Conservation (phyloP, 2,888 invertebrate species). For the Notocelia uddmanniana region DNA sequence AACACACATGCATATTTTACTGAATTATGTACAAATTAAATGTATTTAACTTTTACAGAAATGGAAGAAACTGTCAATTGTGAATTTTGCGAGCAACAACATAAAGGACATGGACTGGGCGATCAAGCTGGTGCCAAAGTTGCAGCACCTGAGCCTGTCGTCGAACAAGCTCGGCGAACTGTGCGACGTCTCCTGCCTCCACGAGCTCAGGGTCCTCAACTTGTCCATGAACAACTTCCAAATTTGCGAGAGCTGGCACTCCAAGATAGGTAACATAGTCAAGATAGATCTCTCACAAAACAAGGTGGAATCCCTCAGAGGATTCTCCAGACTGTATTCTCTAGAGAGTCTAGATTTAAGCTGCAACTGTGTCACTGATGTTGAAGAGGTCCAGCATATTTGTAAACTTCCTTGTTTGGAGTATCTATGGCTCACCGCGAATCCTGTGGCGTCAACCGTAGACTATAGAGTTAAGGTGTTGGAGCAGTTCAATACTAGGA, state of each 20-base stretch:
- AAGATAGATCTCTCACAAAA: conserved; percentile 95
- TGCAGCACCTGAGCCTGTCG: conserved; percentile 90
- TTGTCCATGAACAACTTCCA: conserved; percentile 92
- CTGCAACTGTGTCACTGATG: conserved; percentile 92
- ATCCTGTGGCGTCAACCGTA: conserved; percentile 93
- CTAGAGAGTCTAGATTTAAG: conserved; percentile 94
- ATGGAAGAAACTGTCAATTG: conserved; percentile 89
- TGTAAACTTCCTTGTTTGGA: conserved; percentile 94
- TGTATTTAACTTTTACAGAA: conserved; percentile 74
- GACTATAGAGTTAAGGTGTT: conserved; percentile 97
- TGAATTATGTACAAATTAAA: neutral
- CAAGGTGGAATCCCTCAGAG: conserved; percentile 89
- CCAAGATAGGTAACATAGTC: conserved; percentile 95
- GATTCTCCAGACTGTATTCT: conserved; percentile 94
- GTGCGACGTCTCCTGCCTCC: conserved; percentile 91
- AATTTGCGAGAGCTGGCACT: conserved; percentile 91
- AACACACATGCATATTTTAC: neutral
- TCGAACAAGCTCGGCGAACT: conserved; percentile 92
- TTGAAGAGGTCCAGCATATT: conserved; percentile 93
- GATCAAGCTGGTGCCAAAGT: conserved; percentile 90
- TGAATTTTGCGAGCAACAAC: conserved; percentile 93
- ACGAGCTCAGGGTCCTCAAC: conserved; percentile 91
- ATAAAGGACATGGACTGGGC: conserved; percentile 92
- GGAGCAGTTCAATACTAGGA: conserved; percentile 94
- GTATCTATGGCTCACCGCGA: conserved; percentile 94